These are phyloP conservation scores for Sebastes glaucus DNA, from an alignment of 2,797 vertebrate species.

Conservation along the genomic window DNA sequence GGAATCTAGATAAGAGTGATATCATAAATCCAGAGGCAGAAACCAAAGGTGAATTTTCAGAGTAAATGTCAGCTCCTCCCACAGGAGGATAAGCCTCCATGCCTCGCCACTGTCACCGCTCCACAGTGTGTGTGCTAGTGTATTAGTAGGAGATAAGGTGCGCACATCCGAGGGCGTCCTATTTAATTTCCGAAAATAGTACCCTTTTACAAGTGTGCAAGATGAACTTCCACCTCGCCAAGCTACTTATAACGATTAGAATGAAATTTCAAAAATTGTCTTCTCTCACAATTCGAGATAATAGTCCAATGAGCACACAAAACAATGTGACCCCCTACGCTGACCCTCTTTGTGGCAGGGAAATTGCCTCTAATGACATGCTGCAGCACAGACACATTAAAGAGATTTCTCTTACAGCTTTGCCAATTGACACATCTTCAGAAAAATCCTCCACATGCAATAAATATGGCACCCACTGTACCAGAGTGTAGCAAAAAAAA, in stretches of 20 bases:
- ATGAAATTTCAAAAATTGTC: conserved; percentile 67
- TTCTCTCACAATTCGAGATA: conserved; percentile 67
- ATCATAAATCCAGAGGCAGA: conserved; percentile 66
- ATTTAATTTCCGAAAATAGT: conserved; percentile 67
- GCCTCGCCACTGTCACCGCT: conserved; percentile 44
- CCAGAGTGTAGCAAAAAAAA: conserved; percentile 2
- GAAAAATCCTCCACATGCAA: conserved; percentile 46
- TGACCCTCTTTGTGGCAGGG: conserved; percentile 74
- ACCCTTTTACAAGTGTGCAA: conserved; percentile 62
- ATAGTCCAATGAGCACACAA: conserved; percentile 68
- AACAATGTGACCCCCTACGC: conserved; percentile 60
- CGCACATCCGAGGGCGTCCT: conserved; percentile 45
- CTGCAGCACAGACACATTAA: conserved; percentile 58
- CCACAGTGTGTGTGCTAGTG: conserved; percentile 33
- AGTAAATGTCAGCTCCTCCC: conserved; percentile 76
- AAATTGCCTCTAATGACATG: conserved; percentile 79
- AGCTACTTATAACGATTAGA: conserved; percentile 72
- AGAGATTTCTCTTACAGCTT: conserved; percentile 61
- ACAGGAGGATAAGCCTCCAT: conserved; percentile 59
- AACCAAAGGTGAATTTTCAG: conserved; percentile 70
- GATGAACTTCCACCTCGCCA: conserved; percentile 71
- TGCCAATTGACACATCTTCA: conserved; percentile 66
- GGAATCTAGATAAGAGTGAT: conserved; percentile 56
- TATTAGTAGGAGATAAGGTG: conserved; percentile 59
- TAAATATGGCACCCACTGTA: conserved; percentile 45